These are phyloP conservation scores for Semicossyphus pulcher DNA, from an alignment of 2,113 vertebrate species.

Conservation along the genomic window DNA sequence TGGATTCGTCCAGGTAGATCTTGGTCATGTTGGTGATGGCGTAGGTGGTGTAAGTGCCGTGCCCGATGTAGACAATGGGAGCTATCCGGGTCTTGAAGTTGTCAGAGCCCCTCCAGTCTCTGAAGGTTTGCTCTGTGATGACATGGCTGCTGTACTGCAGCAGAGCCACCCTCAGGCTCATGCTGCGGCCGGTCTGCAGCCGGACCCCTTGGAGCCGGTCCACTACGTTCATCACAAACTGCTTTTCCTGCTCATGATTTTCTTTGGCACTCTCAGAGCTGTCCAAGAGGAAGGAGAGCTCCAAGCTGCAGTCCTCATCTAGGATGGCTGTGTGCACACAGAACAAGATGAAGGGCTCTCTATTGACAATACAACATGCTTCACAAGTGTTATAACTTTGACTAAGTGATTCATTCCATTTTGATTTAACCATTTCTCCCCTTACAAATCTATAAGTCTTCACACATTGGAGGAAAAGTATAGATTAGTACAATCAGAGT, in stretches of 20 bases:
- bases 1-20: constrained; percentile 88
- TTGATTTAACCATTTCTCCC: not conserved
- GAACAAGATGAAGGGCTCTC: not conserved
- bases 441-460: not conserved
- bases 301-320: constrained; percentile 90
- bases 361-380: not conserved
- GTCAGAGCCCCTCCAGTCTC: constrained; percentile 87
- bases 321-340: constrained; percentile 74
- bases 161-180: constrained; percentile 87
- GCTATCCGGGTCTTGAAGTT: constrained; percentile 85
- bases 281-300: constrained; percentile 91
- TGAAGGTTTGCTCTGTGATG: constrained; percentile 89
- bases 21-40: constrained; percentile 94
- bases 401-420: not conserved
- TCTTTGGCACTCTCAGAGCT: constrained; percentile 92
- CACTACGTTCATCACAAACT: constrained; percentile 86
- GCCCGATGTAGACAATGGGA: constrained; percentile 89
- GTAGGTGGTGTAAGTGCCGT: constrained; percentile 92
- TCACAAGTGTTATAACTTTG: not conserved
- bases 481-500: not conserved
- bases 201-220: constrained; percentile 85
- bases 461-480: not conserved
- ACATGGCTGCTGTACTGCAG: constrained; percentile 94
- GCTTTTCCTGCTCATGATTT: constrained; percentile 90
- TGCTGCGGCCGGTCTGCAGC: constrained; percentile 83